Conservation (phyloP, 53 echinoderm and acorn worm genomes). For the Luidia sarsii region DNA sequence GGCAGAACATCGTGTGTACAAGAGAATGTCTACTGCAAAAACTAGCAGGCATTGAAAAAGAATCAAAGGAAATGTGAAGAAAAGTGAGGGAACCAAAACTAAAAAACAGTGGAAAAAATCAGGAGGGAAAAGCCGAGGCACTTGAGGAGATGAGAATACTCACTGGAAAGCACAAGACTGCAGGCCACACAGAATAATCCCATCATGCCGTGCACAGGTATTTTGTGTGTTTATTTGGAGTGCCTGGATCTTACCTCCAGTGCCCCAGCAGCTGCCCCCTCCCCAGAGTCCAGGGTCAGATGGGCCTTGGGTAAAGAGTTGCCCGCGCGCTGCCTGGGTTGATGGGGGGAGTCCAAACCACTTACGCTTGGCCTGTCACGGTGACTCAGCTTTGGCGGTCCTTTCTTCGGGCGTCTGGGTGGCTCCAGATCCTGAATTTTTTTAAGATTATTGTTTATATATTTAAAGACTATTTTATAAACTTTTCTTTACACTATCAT, state of each 20-base stretch:
- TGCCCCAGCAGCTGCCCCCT: slow-evolving; percentile 73
- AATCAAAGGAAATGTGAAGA: too few relatives aligned
- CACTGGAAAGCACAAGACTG: slow-evolving; percentile 7
- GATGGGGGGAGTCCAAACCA: slow-evolving; percentile 4
- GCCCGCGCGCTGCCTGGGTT: background rate
- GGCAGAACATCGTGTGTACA: too few relatives aligned
- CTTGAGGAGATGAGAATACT: slow-evolving; percentile 17
- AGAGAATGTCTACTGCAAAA: too few relatives aligned
- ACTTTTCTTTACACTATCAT: too few relatives aligned
- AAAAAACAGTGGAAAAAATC: background rate
- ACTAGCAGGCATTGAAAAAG: too few relatives aligned
- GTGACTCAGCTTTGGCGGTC: slow-evolving; percentile 42
- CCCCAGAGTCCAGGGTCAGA: slow-evolving; percentile 23
- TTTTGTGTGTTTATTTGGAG: background rate
- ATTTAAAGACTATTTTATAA: too few relatives aligned
- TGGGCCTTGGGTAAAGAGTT: background rate
- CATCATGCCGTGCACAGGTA: slow-evolving; percentile 9
- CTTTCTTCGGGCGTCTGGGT: slow-evolving; percentile 50
- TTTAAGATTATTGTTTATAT: too few relatives aligned
- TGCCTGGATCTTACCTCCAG: slow-evolving; percentile 63
- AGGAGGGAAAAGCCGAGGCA: slow-evolving; percentile 9
- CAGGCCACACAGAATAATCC: slow-evolving; percentile 28
- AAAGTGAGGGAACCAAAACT: background rate
- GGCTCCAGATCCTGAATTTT: too few relatives aligned
- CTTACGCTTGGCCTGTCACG: slow-evolving; percentile 29